phyloP scores from a whole-genome alignment of 2,888 invertebrate genomes.

The Brassicogethes aeneus region DNA sequence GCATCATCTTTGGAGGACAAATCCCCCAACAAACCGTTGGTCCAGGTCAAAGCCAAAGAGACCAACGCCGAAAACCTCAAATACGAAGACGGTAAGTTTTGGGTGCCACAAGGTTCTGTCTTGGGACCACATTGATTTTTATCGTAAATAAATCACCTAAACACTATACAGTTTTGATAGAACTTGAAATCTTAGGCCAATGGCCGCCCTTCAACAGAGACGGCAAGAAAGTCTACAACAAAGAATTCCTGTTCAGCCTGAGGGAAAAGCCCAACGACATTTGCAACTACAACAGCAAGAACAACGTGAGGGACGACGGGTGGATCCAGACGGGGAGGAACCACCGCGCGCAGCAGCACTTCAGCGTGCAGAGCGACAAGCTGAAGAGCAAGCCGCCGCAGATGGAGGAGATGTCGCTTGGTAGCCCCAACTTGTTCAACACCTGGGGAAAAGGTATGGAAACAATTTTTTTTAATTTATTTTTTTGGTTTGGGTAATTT shows the following conservation, averaged over 20 bases:
- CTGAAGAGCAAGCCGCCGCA: too few species aligned
- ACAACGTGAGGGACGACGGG: slow-evolving; percentile 34
- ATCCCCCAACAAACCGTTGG: slow-evolving; percentile 36
- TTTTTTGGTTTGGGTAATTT: too few species aligned
- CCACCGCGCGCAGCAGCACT: too few species aligned
- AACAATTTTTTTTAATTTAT: too few species aligned
- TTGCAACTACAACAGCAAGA: too few species aligned
- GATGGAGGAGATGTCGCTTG: too few species aligned
- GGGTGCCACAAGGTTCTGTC: background rate
- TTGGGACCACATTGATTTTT: background rate
- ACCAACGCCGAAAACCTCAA: slow-evolving; percentile 28
- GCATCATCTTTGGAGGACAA: too few species aligned
- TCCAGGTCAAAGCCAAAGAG: slow-evolving; percentile 37
- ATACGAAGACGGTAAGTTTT: slow-evolving; percentile 26
- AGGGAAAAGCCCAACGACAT: too few species aligned
- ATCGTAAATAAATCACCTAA: too few species aligned
- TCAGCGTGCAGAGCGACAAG: too few species aligned
- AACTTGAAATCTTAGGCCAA: slow-evolving; percentile 67
- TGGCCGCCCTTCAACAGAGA: slow-evolving; percentile 78
- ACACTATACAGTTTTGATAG: too few species aligned
- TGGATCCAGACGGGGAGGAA: too few species aligned
- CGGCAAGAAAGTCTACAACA: slow-evolving; percentile 75
- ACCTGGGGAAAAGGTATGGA: slow-evolving; percentile 38
- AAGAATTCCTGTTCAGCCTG: slow-evolving; percentile 68
- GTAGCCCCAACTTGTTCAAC: slow-evolving; percentile 36